Base-by-base conservation (phyloP, 2,888 invertebrate genomes). In the Eumerus sabulonum region DNA sequence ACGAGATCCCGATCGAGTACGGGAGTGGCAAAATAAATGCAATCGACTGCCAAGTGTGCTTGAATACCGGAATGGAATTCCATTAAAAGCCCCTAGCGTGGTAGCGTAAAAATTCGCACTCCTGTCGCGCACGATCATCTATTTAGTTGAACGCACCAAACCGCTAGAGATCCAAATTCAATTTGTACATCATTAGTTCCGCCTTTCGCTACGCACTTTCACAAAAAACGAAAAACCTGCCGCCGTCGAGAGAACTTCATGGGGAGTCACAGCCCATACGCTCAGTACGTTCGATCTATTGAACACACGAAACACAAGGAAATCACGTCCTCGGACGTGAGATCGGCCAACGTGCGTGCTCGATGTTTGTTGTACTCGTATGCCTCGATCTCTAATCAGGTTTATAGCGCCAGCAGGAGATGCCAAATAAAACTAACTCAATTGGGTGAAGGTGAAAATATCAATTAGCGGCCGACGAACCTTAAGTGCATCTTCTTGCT, bases 121-220 rank as follows among this genome's bases (percentile, higher is more conserved):
- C 63, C 70, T 68, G 62, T 38, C 50, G 16, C 27, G 27, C 50
- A 13, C 27, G 27, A 27, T 27, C 27, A 27, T 27, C 3, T 62
- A 70, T 63, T 63, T 51, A 70, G 27, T 27, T 40, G n/a, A 40
- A 40, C 40, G n/a, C 40, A 11, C 11, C 3, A 11, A 40, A n/a
- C 40, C 67, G 47, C 42, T 67, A 60, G 73, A 77, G 73, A 73
- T 73, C 73, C 73, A 68, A 77, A 77, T 77, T 77, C 77, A 73
- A 73, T 77, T 73, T 77, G 77, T 72, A 62, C 72, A 62, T 77
- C 62, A 77, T 67, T 77, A 77, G 77, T 77, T 77, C 77, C 77
- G 73, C 77, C 73, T 77, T 77, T 77, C 77, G 77, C 73, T 77
- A 77, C 77, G 77, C 73, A 77, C 77, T 77, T 77, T 77, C 77